Conservation (phyloP, 2,797 vertebrate genomes). For the Sciurus vulgaris region DNA sequence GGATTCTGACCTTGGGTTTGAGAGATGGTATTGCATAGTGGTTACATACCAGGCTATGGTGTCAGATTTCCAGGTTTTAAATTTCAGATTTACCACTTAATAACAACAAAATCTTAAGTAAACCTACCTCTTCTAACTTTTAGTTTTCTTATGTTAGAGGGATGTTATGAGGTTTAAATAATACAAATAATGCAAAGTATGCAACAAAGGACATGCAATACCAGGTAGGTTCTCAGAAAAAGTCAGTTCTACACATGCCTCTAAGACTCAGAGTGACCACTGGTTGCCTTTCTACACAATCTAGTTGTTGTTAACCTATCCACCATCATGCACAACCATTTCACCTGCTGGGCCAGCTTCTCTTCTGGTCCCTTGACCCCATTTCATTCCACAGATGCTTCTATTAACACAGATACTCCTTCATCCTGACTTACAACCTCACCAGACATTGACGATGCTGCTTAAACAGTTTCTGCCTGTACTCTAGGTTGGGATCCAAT, state of each 20-base stretch:
- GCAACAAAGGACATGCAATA: neutral
- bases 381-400: neutral
- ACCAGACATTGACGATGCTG: neutral
- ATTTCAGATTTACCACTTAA: neutral
- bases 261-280: neutral
- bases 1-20: neutral
- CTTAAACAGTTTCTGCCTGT: neutral
- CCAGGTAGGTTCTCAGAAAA: neutral
- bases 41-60: neutral
- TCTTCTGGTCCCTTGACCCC: neutral
- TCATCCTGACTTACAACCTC: neutral
- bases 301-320: neutral
- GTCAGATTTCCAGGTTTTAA: neutral
- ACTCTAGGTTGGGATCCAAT: neutral
- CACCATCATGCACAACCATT: neutral
- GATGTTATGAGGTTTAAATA: constrained; percentile 27
- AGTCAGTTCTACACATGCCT: neutral
- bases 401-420: neutral
- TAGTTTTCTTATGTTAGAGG: neutral
- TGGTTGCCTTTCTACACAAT: neutral
- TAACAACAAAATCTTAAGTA: neutral
- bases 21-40: neutral
- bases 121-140: neutral
- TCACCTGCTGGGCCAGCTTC: neutral
- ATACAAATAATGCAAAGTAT: neutral